A percentile compares a stretch with the other conserved stretches of the same genome.
Evolutionary conservation across 1,140 invertebrate species (phyloP).

Genomic region (Aphaenogaster floridana): DNA sequence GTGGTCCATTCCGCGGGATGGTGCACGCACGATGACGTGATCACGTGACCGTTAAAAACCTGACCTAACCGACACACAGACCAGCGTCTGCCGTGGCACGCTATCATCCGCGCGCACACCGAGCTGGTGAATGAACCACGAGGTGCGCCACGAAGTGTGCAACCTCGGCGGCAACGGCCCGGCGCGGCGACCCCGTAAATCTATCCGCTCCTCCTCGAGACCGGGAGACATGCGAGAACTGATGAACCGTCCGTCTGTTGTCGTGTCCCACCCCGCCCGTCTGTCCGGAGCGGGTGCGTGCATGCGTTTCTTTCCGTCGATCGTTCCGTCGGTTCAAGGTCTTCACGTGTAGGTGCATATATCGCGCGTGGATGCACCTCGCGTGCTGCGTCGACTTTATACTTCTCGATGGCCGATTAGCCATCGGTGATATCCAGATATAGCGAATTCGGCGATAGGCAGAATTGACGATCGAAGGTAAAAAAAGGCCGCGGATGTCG

Average conservation of each 20-base stretch:
- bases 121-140: conserved; percentile 68
- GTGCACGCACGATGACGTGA: conserved; percentile 83
- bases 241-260: conserved; percentile 16
- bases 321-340: conserved; percentile 42
- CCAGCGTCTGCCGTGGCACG: conserved; percentile 68
- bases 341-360: neutral
- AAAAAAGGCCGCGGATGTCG: neutral
- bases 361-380: conserved; percentile 28
- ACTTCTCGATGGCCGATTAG: conserved; percentile 38
- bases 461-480: neutral
- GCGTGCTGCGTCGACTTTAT: conserved; percentile 42
- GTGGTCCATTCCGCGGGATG: conserved; percentile 79
- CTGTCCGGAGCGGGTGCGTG: neutral
- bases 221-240: conserved; percentile 55
- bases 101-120: conserved; percentile 71
- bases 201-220: conserved; percentile 57
- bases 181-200: conserved; percentile 67
- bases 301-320: conserved; percentile 29
- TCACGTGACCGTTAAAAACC: conserved; percentile 84
- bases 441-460: neutral
- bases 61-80: conserved; percentile 79
- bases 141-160: conserved; percentile 58
- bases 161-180: conserved; percentile 57
- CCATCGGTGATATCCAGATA: conserved; percentile 4
- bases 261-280: neutral